phyloP scores from a whole-genome alignment of 2,797 vertebrate species.

The Enteromius thamalakanensis region DNA sequence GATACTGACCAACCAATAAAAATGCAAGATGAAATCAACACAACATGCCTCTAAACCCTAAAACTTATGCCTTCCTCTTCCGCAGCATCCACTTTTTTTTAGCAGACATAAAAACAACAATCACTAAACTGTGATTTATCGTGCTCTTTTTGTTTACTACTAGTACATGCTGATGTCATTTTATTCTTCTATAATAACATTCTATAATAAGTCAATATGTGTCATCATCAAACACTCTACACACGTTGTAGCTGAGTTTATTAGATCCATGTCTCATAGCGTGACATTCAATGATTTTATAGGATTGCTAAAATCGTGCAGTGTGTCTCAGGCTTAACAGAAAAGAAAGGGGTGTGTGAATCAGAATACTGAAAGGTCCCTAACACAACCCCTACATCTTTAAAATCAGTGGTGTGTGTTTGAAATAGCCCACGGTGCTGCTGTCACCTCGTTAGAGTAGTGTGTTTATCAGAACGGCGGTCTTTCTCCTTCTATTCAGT shows the following conservation, averaged over 20 bases:
- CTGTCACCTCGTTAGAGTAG: constrained; percentile 33
- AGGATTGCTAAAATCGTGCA: too few relatives aligned
- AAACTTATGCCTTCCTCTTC: neutral
- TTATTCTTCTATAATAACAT: neutral
- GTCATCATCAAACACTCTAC: neutral
- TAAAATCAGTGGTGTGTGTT: constrained; percentile 27
- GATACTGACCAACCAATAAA: neutral
- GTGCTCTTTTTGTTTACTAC: neutral
- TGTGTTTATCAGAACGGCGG: constrained; percentile 28
- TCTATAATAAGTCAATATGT: neutral
- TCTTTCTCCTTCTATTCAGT: constrained; percentile 41
- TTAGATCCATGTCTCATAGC: too few relatives aligned
- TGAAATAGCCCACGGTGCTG: constrained; percentile 20
- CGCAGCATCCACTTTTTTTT: neutral
- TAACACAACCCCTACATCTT: neutral
- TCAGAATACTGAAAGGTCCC: neutral
- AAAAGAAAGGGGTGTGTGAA: neutral
- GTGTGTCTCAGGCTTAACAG: neutral
- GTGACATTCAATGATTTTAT: too few relatives aligned
- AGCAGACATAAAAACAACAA: neutral
- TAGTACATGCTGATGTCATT: neutral
- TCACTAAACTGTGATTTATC: neutral
- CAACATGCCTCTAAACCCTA: neutral
- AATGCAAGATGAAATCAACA: neutral
- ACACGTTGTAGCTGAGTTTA: neutral